phyloP scores from a whole-genome alignment of 64 coral and sea anemone genomes.

The Pocillopora damicornis region DNA sequence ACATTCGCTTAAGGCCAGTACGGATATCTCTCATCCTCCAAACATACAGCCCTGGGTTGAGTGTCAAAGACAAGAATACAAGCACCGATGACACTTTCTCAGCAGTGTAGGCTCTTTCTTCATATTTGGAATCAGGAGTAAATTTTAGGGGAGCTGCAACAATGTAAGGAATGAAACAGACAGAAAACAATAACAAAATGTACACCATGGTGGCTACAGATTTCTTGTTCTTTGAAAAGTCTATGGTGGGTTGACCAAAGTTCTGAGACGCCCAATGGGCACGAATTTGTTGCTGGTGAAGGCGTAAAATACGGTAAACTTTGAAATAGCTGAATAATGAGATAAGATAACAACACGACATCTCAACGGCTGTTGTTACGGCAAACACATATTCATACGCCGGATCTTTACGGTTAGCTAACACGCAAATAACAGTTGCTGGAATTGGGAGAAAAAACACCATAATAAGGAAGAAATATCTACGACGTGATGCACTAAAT shows the following conservation, averaged over 20 bases:
- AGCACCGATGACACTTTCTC: neutral
- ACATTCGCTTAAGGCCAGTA: neutral
- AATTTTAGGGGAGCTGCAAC: neutral
- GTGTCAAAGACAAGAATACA: neutral
- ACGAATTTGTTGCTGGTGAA: neutral
- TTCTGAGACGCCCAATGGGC: neutral
- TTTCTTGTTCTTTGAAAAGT: neutral
- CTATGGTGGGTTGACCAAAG: neutral
- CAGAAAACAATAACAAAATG: neutral
- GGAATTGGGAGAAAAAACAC: neutral
- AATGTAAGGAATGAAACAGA: too few relatives aligned
- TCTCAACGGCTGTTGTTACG: neutral
- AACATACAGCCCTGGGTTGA: neutral
- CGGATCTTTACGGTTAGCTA: neutral
- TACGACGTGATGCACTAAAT: neutral
- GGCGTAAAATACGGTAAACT: neutral
- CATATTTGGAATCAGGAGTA: too few relatives aligned
- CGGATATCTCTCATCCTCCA: constrained; percentile 1
- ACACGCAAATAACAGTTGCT: neutral
- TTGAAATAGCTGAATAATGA: neutral
- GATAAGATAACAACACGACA: neutral
- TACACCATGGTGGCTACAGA: neutral
- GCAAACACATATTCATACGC: neutral
- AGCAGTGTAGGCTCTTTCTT: neutral
- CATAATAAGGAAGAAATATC: neutral